Evolutionary conservation across 2,888 invertebrate genomes (phyloP), one percentile per base, ranked within the genome.

Genomic region (Polydesmus complanatus): DNA sequence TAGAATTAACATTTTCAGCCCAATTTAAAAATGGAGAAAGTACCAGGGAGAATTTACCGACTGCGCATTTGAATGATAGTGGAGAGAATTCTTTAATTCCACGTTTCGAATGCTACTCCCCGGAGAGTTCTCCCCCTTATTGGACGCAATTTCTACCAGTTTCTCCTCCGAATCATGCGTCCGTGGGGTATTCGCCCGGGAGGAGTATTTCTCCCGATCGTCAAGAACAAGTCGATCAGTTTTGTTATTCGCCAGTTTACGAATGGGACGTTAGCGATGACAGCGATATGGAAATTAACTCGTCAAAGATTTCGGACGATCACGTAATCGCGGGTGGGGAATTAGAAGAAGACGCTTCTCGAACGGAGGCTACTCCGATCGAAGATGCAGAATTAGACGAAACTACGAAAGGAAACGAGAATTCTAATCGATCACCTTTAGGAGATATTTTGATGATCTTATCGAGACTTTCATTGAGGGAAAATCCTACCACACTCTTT

Each of bases 191-290:
- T 26, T 58, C 58, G 23, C 53, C 58, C 11, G 19, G 27, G 26
- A 2, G 11, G 14, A 8, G 8, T 37, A 37, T 37, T 37, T 37
- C 37, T 14, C 37, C 37, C 5, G 37, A 37, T 37, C 14, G 14
- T 37, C 5, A 37, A 8, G 37, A 37, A 14, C 37, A 37, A 37
- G 21, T 22, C 11, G 57, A 23, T 48, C 18, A 56, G n/a, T 52
- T 58, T n/a, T 52, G 58, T 37, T 58, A 58, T 26, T 58, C 58
- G 2, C 58, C 58, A 14, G 58, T 58, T 1, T 58, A 58, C 27
- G 58, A 57, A 27, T 57, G 49, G 57, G 49, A n/a, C 1, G 58
- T 49, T 8, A 53, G 58, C 3, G 51, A 51, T 22, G 58, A 52
- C 18, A 47, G 2, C n/a, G 57, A 47, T n/a, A 47, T 3, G n/a